Conservation (phyloP, 2,113 vertebrate genomes). For the Rhinolophus sinicus region DNA sequence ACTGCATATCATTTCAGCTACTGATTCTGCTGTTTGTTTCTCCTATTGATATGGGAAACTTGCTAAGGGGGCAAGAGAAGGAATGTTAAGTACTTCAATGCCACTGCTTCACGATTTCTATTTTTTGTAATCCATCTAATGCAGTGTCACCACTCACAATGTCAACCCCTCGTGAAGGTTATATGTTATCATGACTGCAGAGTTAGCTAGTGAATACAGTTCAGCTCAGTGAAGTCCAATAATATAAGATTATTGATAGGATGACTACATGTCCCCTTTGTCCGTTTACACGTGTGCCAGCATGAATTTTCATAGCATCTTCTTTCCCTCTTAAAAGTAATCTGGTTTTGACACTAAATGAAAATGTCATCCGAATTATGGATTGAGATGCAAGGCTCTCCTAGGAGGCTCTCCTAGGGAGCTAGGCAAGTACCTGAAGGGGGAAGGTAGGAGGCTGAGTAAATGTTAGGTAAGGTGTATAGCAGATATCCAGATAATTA, state of each 20-base stretch:
- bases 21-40: constrained; percentile 37
- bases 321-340: not conserved
- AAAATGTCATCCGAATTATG: not conserved
- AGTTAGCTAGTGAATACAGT: not conserved
- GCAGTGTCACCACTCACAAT: not conserved
- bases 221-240: not conserved
- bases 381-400: not conserved
- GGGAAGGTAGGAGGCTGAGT: not conserved
- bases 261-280: not conserved
- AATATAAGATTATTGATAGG: not conserved
- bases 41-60: constrained; percentile 5
- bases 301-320: not conserved
- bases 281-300: not conserved
- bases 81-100: not conserved
- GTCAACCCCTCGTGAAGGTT: not conserved
- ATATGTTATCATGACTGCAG: not conserved
- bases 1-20: constrained; percentile 64
- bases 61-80: not conserved
- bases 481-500: not conserved
- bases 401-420: not conserved
- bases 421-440: not conserved
- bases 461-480: not conserved
- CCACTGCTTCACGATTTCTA: not conserved
- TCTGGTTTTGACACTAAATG: not conserved
- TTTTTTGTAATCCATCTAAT: not conserved